These are phyloP conservation scores for Aricia artaxerxes DNA, from an alignment of 2,888 invertebrate genomes.

Conservation along the genomic window DNA sequence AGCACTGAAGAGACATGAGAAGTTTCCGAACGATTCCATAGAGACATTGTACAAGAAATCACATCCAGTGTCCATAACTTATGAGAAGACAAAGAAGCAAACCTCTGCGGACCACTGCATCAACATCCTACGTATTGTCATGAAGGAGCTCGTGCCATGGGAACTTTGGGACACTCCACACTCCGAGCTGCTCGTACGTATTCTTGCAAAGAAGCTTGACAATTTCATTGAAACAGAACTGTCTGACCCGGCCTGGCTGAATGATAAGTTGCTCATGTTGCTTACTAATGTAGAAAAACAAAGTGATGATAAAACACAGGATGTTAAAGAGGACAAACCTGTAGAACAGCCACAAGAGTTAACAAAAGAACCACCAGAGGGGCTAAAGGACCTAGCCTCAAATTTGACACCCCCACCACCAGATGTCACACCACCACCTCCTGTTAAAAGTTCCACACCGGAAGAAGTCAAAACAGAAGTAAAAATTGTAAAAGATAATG, in stretches of 20 bases:
- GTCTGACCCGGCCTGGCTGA: conserved; percentile 76
- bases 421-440: not conserved
- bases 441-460: conserved; percentile 32
- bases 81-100: conserved; percentile 58
- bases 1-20: conserved; percentile 80
- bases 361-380: conserved; percentile 28
- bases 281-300: conserved; percentile 49
- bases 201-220: conserved; percentile 81
- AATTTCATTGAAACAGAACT: conserved; percentile 69
- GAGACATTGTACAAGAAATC: conserved; percentile 75
- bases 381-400: not conserved
- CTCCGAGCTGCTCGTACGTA: conserved; percentile 81
- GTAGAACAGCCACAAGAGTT: conserved; percentile 33
- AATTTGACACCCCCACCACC: not conserved
- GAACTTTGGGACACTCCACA: conserved; percentile 85
- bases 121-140: conserved; percentile 78
- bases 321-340: conserved; percentile 37
- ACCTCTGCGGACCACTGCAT: conserved; percentile 80
- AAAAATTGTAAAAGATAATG: conserved; percentile 47
- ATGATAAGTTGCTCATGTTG: conserved; percentile 60
- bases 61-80: conserved; percentile 54
- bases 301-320: conserved; percentile 34
- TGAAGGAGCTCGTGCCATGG: conserved; percentile 84
- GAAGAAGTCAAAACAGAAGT: conserved; percentile 43
- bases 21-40: conserved; percentile 61